Percentiles rank a stretch among this genome's conserved stretches.
Conservation (phyloP, 2,888 invertebrate genomes). For the Venustoraphidia nigricollis region DNA sequence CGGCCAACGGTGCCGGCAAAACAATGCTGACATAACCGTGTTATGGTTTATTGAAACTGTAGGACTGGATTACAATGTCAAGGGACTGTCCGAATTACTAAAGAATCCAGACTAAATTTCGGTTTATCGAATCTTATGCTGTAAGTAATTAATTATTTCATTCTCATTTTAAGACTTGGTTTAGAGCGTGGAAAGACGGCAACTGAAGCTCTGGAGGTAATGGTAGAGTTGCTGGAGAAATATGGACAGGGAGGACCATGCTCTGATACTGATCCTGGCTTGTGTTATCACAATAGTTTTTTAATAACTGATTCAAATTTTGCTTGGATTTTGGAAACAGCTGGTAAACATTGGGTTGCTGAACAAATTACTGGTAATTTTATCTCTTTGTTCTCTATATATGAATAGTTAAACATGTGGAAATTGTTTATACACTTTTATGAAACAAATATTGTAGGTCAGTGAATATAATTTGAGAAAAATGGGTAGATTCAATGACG, state of each 20-base stretch:
- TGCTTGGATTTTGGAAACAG: constrained; percentile 63
- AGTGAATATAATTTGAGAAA: no score
- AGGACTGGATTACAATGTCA: no score
- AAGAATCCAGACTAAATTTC: constrained; percentile 1
- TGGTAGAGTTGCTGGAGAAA: constrained; percentile 44
- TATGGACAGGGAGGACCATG: constrained; percentile 61
- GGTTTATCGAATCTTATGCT: neutral
- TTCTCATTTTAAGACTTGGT: constrained; percentile 47
- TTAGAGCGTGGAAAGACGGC: constrained; percentile 52
- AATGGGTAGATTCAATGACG: no score
- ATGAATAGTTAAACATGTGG: no score
- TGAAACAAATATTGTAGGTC: no score
- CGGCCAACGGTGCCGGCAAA: no score
- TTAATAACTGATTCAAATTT: constrained; percentile 52
- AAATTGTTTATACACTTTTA: no score
- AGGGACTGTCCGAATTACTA: no score
- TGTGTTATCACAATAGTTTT: constrained; percentile 58
- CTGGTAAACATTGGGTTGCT: constrained; percentile 64
- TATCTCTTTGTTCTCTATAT: no score
- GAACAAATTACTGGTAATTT: constrained; percentile 41
- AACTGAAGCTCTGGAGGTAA: constrained; percentile 46
- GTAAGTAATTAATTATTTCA: constrained; percentile 3
- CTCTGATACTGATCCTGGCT: constrained; percentile 36
- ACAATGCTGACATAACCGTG: no score
- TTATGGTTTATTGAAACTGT: no score